phyloP scores from a whole-genome alignment of 2,888 invertebrate genomes.

The Meteorus cinctellus region DNA sequence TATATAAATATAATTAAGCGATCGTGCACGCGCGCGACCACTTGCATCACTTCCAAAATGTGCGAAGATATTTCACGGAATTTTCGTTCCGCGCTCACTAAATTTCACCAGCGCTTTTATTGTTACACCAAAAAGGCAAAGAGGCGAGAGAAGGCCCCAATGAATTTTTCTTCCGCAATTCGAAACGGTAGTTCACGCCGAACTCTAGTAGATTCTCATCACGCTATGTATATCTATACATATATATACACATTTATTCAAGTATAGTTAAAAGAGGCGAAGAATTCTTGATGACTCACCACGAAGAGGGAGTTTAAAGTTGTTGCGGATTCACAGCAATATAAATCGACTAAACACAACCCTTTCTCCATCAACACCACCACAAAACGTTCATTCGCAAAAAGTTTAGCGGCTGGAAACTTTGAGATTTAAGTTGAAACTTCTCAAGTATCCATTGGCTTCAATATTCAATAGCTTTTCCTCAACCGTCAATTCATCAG shows the following conservation, averaged over 20 bases:
- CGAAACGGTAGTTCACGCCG: slow-evolving; percentile 41
- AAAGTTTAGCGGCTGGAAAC: slow-evolving; percentile 26
- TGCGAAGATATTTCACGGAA: slow-evolving; percentile 69
- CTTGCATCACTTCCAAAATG: slow-evolving; percentile 50
- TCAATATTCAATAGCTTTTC: slow-evolving; percentile 1
- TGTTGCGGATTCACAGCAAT: slow-evolving; percentile 34
- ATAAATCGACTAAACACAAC: slow-evolving; percentile 32
- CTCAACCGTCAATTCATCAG: slow-evolving; percentile 17
- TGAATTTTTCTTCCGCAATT: slow-evolving; percentile 39
- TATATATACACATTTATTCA: neutral
- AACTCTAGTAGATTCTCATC: slow-evolving; percentile 22
- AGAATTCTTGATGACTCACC: slow-evolving; percentile 46
- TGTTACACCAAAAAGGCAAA: slow-evolving; percentile 26
- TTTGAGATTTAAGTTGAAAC: slow-evolving; percentile 39
- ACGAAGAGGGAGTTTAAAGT: slow-evolving; percentile 15
- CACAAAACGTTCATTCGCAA: slow-evolving; percentile 20
- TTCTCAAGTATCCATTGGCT: slow-evolving; percentile 3
- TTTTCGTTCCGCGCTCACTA: slow-evolving; percentile 34
- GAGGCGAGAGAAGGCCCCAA: slow-evolving; percentile 15
- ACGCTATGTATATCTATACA: neutral
- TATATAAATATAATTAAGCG: slow-evolving; percentile 47
- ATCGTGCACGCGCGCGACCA: slow-evolving; percentile 48
- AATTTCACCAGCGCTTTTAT: slow-evolving; percentile 42
- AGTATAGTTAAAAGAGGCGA: neutral
- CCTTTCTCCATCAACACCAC: slow-evolving; percentile 1